These are phyloP conservation scores for Chiridota heheva DNA, from an alignment of 35 echinoderm and acorn worm species.

Conservation along the genomic window DNA sequence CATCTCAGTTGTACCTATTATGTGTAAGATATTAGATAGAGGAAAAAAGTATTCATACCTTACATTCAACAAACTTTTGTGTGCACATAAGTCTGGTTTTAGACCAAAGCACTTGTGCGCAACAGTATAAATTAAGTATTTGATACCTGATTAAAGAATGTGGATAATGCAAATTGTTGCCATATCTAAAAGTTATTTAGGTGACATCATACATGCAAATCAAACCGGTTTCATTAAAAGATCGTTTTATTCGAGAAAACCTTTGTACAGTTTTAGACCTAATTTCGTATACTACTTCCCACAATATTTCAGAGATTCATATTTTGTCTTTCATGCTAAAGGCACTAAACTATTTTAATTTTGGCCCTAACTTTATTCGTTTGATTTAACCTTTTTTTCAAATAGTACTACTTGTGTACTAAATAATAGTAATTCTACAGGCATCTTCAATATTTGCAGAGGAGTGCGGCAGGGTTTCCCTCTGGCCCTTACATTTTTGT, in stretches of 20 bases:
- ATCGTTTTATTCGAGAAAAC: background rate
- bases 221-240: conserved; percentile 11
- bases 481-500: background rate
- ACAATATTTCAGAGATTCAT: background rate
- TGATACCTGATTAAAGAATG: too few species aligned
- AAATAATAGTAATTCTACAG: background rate
- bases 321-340: background rate
- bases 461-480: conserved; percentile 19
- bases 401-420: conserved; percentile 11
- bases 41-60: too few species aligned
- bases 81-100: too few species aligned
- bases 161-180: too few species aligned
- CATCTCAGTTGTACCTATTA: too few species aligned
- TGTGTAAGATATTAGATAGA: too few species aligned
- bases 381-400: background rate
- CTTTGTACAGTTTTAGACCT: background rate
- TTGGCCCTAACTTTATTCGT: background rate
- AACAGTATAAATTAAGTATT: too few species aligned
- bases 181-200: background rate
- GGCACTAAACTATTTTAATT: background rate
- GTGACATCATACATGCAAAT: background rate
- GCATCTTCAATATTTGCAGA: conserved; percentile 7
- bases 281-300: background rate
- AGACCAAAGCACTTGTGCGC: too few species aligned
- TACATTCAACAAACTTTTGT: too few species aligned